phyloP scores from a whole-genome alignment of 2,797 vertebrate genomes.

The Chloroceryle amazona region DNA sequence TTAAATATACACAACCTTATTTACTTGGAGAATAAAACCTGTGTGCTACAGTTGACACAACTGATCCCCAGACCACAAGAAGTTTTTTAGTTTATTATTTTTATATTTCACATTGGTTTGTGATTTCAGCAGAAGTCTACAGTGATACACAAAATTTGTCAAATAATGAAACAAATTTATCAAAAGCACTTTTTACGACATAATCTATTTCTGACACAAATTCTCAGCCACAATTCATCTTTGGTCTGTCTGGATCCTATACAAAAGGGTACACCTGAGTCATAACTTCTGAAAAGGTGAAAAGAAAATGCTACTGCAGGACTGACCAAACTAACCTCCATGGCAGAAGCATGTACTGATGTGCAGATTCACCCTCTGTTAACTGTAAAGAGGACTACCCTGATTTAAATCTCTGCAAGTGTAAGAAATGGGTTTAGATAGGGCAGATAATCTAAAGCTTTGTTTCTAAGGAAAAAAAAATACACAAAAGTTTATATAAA shows the following conservation, averaged over 20 bases:
- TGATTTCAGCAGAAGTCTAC: not conserved
- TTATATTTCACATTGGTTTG: not conserved
- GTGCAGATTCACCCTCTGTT: not conserved
- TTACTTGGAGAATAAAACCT: no score
- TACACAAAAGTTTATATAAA: not conserved
- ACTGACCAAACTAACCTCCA: rapidly evolving
- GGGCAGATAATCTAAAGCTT: not conserved
- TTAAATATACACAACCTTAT: no score
- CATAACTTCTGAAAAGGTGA: not conserved
- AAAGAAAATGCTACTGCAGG: not conserved
- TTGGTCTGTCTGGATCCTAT: not conserved
- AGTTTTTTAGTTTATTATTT: not conserved
- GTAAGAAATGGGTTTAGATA: not conserved
- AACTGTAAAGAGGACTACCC: not conserved
- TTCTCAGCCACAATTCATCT: not conserved
- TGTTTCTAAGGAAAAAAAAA: not conserved
- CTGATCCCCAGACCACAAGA: not conserved
- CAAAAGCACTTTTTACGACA: not conserved
- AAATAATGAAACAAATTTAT: not conserved
- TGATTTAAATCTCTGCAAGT: not conserved
- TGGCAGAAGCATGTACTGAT: rapidly evolving
- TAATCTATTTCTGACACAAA: not conserved
- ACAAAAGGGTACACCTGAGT: not conserved
- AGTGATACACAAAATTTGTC: not conserved
- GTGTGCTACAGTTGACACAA: no score